These are phyloP conservation scores for Alloscopus bannaensis DNA, from an alignment of 2,888 invertebrate genomes.

Conservation along the genomic window DNA sequence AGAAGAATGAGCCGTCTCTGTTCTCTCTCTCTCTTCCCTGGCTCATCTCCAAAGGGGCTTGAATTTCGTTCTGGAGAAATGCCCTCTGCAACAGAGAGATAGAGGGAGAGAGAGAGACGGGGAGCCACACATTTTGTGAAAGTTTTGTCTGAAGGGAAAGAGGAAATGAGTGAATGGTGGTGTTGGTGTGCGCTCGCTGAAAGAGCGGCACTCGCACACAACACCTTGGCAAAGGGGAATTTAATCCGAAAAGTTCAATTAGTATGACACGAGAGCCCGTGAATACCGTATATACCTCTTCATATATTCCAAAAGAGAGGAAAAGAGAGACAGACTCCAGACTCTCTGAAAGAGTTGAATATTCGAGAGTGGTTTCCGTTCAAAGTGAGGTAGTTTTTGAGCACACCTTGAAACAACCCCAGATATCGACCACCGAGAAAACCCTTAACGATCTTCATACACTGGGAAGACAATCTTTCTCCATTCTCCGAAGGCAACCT, in stretches of 20 bases:
- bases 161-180: no score
- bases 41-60: neutral
- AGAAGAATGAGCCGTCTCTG: neutral
- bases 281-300: conserved; percentile 11
- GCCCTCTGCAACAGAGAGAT: no score
- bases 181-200: no score
- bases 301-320: neutral
- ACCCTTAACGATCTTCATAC: conserved; percentile 41
- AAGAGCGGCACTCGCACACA: neutral
- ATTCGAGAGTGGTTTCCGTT: no score
- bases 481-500: neutral
- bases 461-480: neutral
- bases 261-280: conserved; percentile 29
- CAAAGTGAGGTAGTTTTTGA: no score
- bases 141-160: no score
- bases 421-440: conserved; percentile 52
- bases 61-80: neutral
- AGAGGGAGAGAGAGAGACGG: no score
- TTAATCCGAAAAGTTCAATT: conserved; percentile 43
- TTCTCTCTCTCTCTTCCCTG: neutral
- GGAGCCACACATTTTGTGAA: no score
- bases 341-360: neutral
- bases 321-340: neutral
- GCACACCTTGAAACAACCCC: conserved; percentile 53
- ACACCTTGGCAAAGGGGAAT: conserved; percentile 20